These are phyloP conservation scores for Epicampocera succincta DNA, from an alignment of 2,888 invertebrate genomes.

Conservation along the genomic window DNA sequence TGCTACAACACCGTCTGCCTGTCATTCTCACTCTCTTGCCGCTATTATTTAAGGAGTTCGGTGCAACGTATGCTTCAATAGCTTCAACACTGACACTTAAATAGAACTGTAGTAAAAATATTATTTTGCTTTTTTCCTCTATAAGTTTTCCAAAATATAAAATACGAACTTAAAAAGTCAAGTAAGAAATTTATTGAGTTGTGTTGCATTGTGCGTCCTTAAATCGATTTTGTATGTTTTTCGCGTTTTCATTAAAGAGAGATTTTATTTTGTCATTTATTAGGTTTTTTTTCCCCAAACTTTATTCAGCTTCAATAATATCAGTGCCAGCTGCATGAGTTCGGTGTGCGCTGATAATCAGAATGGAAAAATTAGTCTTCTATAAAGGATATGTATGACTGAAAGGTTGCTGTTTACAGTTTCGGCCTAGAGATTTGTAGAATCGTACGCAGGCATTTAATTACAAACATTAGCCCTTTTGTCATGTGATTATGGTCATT, in stretches of 20 bases:
- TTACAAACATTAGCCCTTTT: no score
- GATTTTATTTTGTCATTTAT: constrained; percentile 16
- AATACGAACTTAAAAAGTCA: constrained; percentile 8
- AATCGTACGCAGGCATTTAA: no score
- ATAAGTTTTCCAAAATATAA: background rate
- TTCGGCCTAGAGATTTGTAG: no score
- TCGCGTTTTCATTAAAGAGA: constrained; percentile 45
- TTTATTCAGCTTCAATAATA: constrained; percentile 42
- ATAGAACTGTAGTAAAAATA: constrained; percentile 57
- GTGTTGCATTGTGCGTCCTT: constrained; percentile 54
- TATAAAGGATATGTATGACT: no score
- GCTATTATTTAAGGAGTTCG: constrained; percentile 17
- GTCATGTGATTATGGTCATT: no score
- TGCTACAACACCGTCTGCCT: background rate
- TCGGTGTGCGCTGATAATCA: constrained; percentile 1
- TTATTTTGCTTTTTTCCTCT: constrained; percentile 14
- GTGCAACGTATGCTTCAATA: constrained; percentile 45
- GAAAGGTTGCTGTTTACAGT: no score
- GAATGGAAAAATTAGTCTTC: no score
- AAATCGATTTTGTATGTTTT: constrained; percentile 68
- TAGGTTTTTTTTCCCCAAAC: background rate
- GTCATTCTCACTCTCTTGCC: background rate
- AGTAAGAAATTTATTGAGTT: constrained; percentile 33
- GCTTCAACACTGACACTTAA: constrained; percentile 65
- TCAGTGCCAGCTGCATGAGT: constrained; percentile 43